Evolutionary conservation across 2,888 invertebrate genomes (phyloP), one percentile per base, ranked within the genome.

Genomic region (Lasioglossum calceatum): DNA sequence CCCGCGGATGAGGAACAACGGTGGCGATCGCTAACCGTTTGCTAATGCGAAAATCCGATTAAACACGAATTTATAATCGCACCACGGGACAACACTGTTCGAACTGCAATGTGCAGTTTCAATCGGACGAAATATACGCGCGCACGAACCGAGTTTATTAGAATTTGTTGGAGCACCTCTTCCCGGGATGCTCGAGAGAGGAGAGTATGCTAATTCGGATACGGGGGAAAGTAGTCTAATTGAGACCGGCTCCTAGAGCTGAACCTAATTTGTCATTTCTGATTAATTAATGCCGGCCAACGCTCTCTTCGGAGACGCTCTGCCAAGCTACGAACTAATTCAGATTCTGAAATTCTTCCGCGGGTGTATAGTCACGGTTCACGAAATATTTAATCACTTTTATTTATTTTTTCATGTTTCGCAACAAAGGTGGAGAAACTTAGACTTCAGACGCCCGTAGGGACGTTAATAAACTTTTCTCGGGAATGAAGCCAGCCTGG

Each of bases 1-100:
- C 79, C 74, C 79, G 7, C 2, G 50, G 7, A 2, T 7, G 7
- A 2, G 79, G 78, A 79, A 70, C 84, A 81, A 79, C 81, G 84
- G 86, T 77, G 81, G 86, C 80, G 86, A 86, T 86, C 80, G 83
- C 70, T 71, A 81, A 61, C 58, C 14, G 78, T 76, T 72, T 81
- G 79, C 84, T 87, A 86, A 86, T 84, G 76, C 76, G 76, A 54
- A 79, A 84, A 73, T 78, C 81, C 72, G 81, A 86, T 87, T 81
- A 79, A 86, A 79, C 75, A 42, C 16, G 79, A 83, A 73, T 84
- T 83, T 81, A 81, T 76, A 79, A 84, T 82, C 67, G 67, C 23
- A 77, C 77, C 76, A 73, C 77, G 54, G 67, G 0, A 50, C 16
- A n/a, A 4, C 77, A 4, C 27, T 47, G 0, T 16, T 14, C 47